A percentile compares a stretch with the other conserved stretches of the same genome.
Evolutionary conservation across 2,888 invertebrate genomes (phyloP).

Genomic region (Bellardia bayeri): DNA sequence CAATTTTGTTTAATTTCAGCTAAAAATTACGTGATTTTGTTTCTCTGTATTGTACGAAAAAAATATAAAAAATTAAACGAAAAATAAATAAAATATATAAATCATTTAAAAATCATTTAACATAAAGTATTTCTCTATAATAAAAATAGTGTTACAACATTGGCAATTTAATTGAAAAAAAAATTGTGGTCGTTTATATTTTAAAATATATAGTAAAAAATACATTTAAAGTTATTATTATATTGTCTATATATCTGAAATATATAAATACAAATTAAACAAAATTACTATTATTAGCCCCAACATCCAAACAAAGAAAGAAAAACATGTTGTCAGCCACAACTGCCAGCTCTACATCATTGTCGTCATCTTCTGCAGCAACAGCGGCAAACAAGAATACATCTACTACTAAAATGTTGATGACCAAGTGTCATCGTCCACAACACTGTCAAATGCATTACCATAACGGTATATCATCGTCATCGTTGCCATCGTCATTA

Average conservation of each 20-base stretch:
- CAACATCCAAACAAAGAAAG: conserved; percentile 6
- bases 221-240: conserved; percentile 4
- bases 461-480: conserved; percentile 54
- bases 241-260: not conserved
- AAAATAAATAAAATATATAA: not conserved
- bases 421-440: conserved; percentile 62
- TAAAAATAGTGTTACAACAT: not conserved
- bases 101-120: conserved; percentile 36
- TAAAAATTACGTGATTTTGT: conserved; percentile 24
- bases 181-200: not conserved
- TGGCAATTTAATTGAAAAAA: conserved; percentile 30
- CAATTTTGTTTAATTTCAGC: conserved; percentile 39
- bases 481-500: conserved; percentile 4
- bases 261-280: conserved; percentile 9
- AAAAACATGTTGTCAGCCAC: conserved; percentile 57
- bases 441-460: conserved; percentile 63
- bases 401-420: conserved; percentile 45
- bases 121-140: conserved; percentile 18
- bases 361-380: not conserved
- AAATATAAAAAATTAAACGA: not conserved
- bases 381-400: conserved; percentile 4
- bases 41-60: not conserved
- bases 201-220: conserved; percentile 21
- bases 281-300: conserved; percentile 23
- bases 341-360: conserved; percentile 24